Conservation (phyloP, 2,113 vertebrate species). For the Sapayoa aenigma region DNA sequence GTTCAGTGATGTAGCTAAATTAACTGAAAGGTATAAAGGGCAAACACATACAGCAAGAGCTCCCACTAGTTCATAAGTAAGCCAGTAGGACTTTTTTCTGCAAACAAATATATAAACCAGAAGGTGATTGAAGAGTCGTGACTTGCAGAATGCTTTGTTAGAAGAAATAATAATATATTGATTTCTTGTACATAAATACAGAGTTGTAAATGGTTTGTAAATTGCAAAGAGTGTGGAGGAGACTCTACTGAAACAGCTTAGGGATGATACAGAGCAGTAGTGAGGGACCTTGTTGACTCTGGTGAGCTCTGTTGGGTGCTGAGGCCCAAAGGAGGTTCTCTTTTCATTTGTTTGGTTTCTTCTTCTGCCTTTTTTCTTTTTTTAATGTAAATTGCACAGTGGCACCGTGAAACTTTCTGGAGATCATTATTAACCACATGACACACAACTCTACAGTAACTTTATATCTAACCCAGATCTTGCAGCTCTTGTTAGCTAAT, state of each 20-base stretch:
- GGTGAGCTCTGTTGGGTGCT: neutral
- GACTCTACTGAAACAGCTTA: neutral
- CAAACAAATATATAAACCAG: neutral
- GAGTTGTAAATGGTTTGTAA: neutral
- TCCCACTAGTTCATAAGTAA: neutral
- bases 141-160: neutral
- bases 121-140: neutral
- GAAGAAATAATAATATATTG: neutral
- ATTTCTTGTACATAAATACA: neutral
- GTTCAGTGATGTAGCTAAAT: neutral
- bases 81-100: neutral
- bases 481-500: neutral
- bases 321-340: neutral
- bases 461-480: constrained; percentile 10
- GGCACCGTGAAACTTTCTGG: neutral
- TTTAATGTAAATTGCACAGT: neutral
- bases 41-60: neutral
- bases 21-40: neutral
- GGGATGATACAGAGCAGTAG: neutral
- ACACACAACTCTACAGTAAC: neutral
- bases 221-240: neutral
- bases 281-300: neutral
- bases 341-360: neutral
- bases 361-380: neutral
- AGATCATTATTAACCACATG: neutral